These are phyloP conservation scores for Ovis canadensis DNA, from an alignment of 2,113 vertebrate species.

Conservation along the genomic window DNA sequence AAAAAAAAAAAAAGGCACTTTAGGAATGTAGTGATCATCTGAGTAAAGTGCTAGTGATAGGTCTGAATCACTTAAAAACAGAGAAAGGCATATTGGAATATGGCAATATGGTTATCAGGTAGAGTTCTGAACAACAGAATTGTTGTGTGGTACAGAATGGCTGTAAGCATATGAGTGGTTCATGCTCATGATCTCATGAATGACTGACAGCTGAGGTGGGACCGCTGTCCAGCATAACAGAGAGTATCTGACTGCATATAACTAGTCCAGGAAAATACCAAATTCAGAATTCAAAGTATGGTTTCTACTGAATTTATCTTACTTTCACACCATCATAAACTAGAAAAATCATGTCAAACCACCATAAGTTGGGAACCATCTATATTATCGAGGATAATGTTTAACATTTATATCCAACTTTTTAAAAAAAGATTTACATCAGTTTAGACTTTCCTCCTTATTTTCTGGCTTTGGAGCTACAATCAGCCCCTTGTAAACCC, in stretches of 20 bases:
- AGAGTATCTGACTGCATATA: background rate
- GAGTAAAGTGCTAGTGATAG: background rate
- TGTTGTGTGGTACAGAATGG: background rate
- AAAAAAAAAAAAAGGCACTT: background rate
- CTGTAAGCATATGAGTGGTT: background rate
- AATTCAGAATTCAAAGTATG: background rate
- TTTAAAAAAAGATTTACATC: background rate
- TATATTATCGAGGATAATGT: background rate
- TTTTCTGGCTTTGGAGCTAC: background rate
- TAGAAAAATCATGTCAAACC: background rate
- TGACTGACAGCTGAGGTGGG: background rate
- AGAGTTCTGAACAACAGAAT: background rate
- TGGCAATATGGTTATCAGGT: background rate
- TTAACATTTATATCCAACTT: background rate
- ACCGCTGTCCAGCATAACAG: background rate
- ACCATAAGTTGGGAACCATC: background rate
- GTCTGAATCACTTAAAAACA: background rate
- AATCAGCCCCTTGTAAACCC: background rate
- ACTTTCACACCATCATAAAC: background rate
- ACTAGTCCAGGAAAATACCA: background rate
- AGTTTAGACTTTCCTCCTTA: background rate
- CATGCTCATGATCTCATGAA: background rate
- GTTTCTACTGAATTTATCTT: background rate
- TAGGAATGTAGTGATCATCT: background rate
- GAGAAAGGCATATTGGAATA: background rate